Conservation (phyloP, 1,140 invertebrate species). For the Aphelinus certus region DNA sequence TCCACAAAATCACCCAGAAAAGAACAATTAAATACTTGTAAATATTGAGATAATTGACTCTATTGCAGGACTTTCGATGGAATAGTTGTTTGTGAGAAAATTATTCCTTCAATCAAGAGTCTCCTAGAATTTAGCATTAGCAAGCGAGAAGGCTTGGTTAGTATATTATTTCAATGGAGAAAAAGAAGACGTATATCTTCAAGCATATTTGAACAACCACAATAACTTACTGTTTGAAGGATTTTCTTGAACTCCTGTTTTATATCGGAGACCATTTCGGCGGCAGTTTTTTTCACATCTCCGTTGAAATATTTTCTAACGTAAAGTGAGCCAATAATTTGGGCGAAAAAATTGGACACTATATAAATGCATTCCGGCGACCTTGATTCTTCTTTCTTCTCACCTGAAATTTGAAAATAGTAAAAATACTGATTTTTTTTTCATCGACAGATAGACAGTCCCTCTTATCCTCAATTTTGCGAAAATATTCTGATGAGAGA, state of each 20-base stretch:
- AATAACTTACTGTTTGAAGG: conserved; percentile 42
- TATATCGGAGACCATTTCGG: conserved; percentile 87
- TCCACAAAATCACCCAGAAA: too few relatives aligned
- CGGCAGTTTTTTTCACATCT: conserved; percentile 75
- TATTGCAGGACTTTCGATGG: too few relatives aligned
- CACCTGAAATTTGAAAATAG: conserved; percentile 44
- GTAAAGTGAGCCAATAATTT: conserved; percentile 81
- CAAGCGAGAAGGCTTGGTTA: conserved; percentile 75
- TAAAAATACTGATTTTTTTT: too few relatives aligned
- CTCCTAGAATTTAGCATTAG: conserved; percentile 71
- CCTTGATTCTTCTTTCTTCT: conserved; percentile 76
- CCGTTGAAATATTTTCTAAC: conserved; percentile 80
- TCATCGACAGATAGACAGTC: too few relatives aligned
- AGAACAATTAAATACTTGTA: too few relatives aligned
- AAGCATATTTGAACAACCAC: conserved; percentile 59
- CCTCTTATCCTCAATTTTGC: not conserved
- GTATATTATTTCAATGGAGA: conserved; percentile 66
- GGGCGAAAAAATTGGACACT: conserved; percentile 75
- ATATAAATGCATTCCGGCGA: conserved; percentile 85
- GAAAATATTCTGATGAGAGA: too few relatives aligned
- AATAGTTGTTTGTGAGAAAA: conserved; percentile 62
- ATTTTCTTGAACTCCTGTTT: conserved; percentile 68
- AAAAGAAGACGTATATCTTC: conserved; percentile 64
- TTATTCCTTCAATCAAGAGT: conserved; percentile 68
- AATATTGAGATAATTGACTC: too few relatives aligned